Base-by-base conservation (phyloP, 2,797 vertebrate species). In the Dicrostonyx torquatus region DNA sequence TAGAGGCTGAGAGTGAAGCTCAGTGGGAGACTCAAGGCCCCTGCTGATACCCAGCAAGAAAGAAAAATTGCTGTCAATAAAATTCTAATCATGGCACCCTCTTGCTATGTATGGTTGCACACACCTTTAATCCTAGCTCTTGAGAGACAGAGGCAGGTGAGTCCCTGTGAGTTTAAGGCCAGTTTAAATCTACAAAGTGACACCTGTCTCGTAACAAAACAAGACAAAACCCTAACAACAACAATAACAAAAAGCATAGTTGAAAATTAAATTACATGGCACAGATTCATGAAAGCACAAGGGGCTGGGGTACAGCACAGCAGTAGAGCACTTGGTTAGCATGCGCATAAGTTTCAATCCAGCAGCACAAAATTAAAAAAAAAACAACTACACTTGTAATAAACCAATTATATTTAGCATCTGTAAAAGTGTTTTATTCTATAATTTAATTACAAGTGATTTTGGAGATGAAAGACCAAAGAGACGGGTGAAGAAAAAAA, bases 371-470 rank as follows among this genome's bases (percentile, higher is more conserved):
- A 50, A 50, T 45, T 45, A 13, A 31, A 4, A 60, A 80, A 58
- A 37, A 14, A 43, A 60, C 40, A 29, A 12, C 26, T 31, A 73
- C 20, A 37, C 12, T 45, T 94, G 53, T 24, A 84, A 78, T 37
- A 80, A 95, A 76, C 4, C 40, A 34, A 15, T 64, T 83, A 13
- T 82, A 62, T 88, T 29, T 0, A 50, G 31, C 15, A 87, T 64
- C 73, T 68, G 92, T 93, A 91, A 87, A 7, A 6, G 55, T 68
- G 37, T 34, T 89, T 92, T 92, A 64, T 79, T 93, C 17, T 72
- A 64, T 66, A 89, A 87, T 77, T 85, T 92, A 60, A 87, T 78
- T 83, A 50, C 20, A 95, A 77, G 26, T 88, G 48, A 66, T 10
- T 91, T 88, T 89, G 31, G n/a, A 15, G n/a, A 22, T 6, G 40